Base-by-base conservation (phyloP, 1,140 invertebrate genomes). In the Coenobita brevimanus region DNA sequence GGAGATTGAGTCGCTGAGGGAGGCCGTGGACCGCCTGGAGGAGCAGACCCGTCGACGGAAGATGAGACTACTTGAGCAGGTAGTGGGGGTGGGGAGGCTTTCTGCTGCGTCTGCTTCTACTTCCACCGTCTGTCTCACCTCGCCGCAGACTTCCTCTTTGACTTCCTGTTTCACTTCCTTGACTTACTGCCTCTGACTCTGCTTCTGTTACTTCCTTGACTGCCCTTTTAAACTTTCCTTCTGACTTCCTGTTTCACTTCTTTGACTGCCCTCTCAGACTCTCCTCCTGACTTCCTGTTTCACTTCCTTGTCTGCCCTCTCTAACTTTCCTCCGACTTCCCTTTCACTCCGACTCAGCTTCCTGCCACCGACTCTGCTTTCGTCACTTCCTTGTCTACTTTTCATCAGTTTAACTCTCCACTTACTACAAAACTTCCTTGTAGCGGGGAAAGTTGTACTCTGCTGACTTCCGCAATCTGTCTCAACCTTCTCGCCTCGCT, bases 1-100 rank as follows among this genome's bases (percentile, higher is more conserved):
- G 92, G 97, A 98, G 93, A 97, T 98, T 91, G 97, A 98, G 92
- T 97, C 97, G 93, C 93, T 98, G 92, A 94, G 97, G 89, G 97
- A 97, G 93, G 97, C 97, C 92, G 96, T 98, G 86, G 97, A 97
- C 93, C 94, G 97, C 91, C 94, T 98, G 84, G 97, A 97, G 93
- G 96, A 97, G 92, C 96, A 97, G 93, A 96, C 96, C 85, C 96
- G 97, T 93, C 94, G 96, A 91, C 94, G 97, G 92, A 97, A 97
- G 93, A 94, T 97, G 90, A 94, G 96, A 91, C 95, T 97, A 90
- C 94, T 97, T 89, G 96, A 97, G 93, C 97, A 97, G 96, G 97
- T 97, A 94, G 93, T 93, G 92, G 76, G 6, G 30, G n/a, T 6
- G 46, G 46, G 46, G 17, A 50, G 46, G 46, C 17, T 50, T 24